These are phyloP conservation scores for Peromyscus nudipes DNA, from an alignment of 2,797 vertebrate genomes.

Conservation along the genomic window DNA sequence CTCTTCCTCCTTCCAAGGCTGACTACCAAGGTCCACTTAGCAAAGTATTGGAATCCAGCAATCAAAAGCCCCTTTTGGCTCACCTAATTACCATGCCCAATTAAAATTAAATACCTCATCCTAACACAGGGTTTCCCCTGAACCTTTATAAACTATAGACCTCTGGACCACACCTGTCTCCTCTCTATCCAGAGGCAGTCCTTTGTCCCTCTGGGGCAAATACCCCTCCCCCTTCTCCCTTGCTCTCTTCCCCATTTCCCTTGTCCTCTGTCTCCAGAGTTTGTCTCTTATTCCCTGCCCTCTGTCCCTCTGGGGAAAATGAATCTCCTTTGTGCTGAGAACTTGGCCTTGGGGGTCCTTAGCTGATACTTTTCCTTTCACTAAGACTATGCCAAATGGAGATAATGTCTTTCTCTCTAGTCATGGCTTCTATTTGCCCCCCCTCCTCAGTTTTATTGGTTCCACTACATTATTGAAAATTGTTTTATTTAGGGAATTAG, in stretches of 20 bases:
- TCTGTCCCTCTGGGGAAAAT: not conserved
- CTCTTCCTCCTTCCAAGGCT: not conserved
- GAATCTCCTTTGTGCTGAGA: not conserved
- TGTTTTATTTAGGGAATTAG: slow-evolving; percentile 18
- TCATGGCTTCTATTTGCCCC: not conserved
- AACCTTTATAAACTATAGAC: not conserved
- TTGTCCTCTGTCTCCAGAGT: not conserved
- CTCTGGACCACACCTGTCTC: not conserved
- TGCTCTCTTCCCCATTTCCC: not conserved
- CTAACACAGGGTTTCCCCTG: not conserved
- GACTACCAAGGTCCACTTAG: not conserved
- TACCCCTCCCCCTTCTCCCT: not conserved
- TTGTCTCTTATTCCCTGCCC: not conserved
- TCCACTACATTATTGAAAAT: not conserved
- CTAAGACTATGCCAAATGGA: slow-evolving; percentile 31
- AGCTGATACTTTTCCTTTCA: not conserved
- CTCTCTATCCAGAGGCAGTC: not conserved
- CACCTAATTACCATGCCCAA: not conserved
- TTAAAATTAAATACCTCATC: not conserved
- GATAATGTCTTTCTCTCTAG: not conserved
- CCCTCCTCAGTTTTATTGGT: not conserved
- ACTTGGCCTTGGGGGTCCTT: not conserved
- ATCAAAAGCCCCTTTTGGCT: not conserved
- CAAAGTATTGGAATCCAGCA: not conserved
- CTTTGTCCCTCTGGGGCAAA: not conserved